These are phyloP conservation scores for Drosophila oshimai DNA, from an alignment of 1,140 invertebrate species.

Conservation along the genomic window DNA sequence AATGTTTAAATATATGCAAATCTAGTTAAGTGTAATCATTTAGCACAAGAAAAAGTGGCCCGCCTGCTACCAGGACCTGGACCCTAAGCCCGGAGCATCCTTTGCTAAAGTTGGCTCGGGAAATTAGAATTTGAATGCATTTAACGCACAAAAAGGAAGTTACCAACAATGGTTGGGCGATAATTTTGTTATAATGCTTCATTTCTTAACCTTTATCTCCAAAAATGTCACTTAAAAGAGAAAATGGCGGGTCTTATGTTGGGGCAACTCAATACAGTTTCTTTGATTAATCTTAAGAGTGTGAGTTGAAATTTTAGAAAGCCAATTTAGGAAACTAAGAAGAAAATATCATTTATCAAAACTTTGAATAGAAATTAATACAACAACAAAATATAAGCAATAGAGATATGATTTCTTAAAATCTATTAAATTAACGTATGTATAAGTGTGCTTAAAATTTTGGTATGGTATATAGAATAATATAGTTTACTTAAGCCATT, in stretches of 20 bases:
- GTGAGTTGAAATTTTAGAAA: neutral
- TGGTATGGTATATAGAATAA: too few relatives aligned
- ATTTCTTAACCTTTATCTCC: neutral
- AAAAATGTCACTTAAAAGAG: constrained; percentile 1
- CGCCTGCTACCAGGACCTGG: constrained; percentile 38
- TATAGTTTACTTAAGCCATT: too few relatives aligned
- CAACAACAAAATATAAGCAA: too few relatives aligned
- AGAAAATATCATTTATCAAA: too few relatives aligned
- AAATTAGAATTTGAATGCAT: constrained; percentile 78
- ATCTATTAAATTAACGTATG: too few relatives aligned
- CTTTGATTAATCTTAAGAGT: neutral
- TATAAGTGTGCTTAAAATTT: too few relatives aligned
- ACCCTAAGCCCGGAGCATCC: constrained; percentile 17
- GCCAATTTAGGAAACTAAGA: too few relatives aligned
- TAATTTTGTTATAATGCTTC: constrained; percentile 46
- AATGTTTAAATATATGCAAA: constrained; percentile 81
- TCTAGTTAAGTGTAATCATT: constrained; percentile 81
- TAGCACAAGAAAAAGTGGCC: constrained; percentile 67
- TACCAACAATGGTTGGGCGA: constrained; percentile 38
- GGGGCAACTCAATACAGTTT: neutral
- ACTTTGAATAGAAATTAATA: too few relatives aligned
- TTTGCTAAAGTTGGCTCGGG: constrained; percentile 14
- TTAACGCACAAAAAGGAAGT: constrained; percentile 44
- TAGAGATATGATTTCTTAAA: too few relatives aligned
- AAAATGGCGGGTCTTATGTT: neutral